These are phyloP conservation scores for Myoxocephalus aenaeus DNA, from an alignment of 2,797 vertebrate species.

Conservation along the genomic window DNA sequence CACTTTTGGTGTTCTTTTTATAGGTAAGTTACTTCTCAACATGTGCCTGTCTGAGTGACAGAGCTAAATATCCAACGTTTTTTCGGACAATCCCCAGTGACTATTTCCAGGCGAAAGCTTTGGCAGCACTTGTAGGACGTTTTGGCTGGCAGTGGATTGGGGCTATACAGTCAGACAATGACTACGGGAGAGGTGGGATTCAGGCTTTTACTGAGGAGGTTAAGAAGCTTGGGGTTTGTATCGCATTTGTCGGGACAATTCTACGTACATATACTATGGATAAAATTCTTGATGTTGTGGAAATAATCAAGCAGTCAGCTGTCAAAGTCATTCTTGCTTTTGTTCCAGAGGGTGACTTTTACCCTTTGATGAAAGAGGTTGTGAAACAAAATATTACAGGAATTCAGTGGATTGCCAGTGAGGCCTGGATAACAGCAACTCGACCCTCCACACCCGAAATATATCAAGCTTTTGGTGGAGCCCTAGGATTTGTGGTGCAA, in stretches of 20 bases:
- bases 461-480: constrained; percentile 79
- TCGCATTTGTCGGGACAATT: constrained; percentile 83
- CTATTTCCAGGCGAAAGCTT: constrained; percentile 83
- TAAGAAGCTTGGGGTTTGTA: constrained; percentile 77
- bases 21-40: constrained; percentile 89
- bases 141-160: constrained; percentile 88
- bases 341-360: constrained; percentile 80
- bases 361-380: constrained; percentile 82
- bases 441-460: constrained; percentile 79
- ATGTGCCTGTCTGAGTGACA: constrained; percentile 84
- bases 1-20: not conserved
- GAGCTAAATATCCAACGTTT: constrained; percentile 84
- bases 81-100: constrained; percentile 86
- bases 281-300: constrained; percentile 77
- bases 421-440: constrained; percentile 84
- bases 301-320: constrained; percentile 78
- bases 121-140: constrained; percentile 80
- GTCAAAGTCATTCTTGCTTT: constrained; percentile 85
- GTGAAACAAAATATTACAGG: constrained; percentile 83
- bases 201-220: constrained; percentile 81
- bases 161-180: constrained; percentile 83
- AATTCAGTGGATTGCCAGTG: constrained; percentile 86
- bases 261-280: constrained; percentile 68
- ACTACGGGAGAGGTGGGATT: constrained; percentile 82
- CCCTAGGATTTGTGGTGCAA: constrained; percentile 81